A percentile compares a stretch with the other conserved stretches of the same genome.
phyloP scores from a whole-genome alignment of 2,113 vertebrate species.

The Fregetta grallaria region DNA sequence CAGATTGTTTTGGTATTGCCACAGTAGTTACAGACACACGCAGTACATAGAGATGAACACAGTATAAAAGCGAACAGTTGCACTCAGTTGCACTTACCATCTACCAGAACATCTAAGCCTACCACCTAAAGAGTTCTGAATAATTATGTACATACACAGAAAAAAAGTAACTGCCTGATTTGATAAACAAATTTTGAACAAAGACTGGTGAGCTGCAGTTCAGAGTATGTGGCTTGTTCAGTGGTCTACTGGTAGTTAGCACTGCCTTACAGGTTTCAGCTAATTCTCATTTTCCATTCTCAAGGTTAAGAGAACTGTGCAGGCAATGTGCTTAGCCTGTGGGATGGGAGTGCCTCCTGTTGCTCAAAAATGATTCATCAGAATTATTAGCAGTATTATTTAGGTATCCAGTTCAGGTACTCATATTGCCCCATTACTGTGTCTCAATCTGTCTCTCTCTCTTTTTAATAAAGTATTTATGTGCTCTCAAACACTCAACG shows the following conservation, averaged over 20 bases:
- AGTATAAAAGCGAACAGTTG: background rate
- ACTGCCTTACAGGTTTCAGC: constrained; percentile 10
- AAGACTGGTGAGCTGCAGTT: background rate
- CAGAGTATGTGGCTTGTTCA: background rate
- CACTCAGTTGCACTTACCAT: background rate
- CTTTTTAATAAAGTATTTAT: constrained; percentile 42
- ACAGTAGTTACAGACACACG: background rate
- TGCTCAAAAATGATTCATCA: constrained; percentile 70
- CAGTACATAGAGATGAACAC: background rate
- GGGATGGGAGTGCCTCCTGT: constrained; percentile 73
- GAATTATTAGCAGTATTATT: constrained; percentile 60
- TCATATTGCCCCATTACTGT: constrained; percentile 40
- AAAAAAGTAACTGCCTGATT: background rate
- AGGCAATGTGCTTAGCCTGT: constrained; percentile 52
- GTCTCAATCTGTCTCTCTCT: constrained; percentile 41
- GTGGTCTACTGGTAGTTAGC: background rate
- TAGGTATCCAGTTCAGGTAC: constrained; percentile 37
- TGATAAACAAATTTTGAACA: constrained; percentile 27
- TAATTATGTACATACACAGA: background rate
- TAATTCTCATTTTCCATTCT: constrained; percentile 41
- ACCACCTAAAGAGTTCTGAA: background rate
- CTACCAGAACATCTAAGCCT: background rate
- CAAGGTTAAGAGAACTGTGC: constrained; percentile 21
- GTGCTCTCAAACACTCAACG: background rate
- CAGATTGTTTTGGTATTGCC: background rate